Percentiles rank a stretch among this genome's conserved stretches.
phyloP scores from a whole-genome alignment of 2,113 vertebrate species.

The Athene cunicularia region DNA sequence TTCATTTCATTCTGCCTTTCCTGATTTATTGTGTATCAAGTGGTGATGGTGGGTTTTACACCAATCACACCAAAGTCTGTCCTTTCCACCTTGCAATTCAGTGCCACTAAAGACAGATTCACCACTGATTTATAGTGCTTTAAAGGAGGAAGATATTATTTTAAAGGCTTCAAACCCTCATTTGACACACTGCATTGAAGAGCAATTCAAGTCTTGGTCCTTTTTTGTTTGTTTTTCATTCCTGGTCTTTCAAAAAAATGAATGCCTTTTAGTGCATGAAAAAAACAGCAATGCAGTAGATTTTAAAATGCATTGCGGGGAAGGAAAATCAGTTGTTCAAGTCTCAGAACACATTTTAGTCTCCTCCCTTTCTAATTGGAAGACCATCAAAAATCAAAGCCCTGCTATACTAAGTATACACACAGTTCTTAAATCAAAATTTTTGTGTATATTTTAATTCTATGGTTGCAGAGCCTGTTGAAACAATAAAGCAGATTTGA shows the following conservation, averaged over 20 bases:
- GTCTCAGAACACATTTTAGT: not conserved
- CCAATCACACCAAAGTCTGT: not conserved
- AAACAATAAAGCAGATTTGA: not conserved
- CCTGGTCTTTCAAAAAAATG: no score
- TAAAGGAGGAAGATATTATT: not conserved
- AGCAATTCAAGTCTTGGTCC: not conserved
- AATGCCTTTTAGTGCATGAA: not conserved
- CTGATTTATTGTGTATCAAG: not conserved
- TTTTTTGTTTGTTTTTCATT: not conserved
- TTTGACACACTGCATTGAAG: not conserved
- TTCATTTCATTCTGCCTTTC: not conserved
- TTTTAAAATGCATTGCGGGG: not conserved
- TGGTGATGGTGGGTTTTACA: not conserved
- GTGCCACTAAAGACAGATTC: not conserved
- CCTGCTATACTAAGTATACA: accelerated
- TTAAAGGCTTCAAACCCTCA: not conserved
- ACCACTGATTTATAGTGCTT: not conserved
- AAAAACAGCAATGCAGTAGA: not conserved
- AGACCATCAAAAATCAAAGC: not conserved
- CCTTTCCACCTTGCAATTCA: not conserved
- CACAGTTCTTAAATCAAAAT: not conserved
- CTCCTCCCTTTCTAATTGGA: not conserved
- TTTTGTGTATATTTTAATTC: not conserved
- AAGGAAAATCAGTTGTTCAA: not conserved
- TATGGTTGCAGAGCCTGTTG: not conserved